These are phyloP conservation scores for Peromyscus polionotus DNA, from an alignment of 2,113 vertebrate genomes.

Conservation along the genomic window DNA sequence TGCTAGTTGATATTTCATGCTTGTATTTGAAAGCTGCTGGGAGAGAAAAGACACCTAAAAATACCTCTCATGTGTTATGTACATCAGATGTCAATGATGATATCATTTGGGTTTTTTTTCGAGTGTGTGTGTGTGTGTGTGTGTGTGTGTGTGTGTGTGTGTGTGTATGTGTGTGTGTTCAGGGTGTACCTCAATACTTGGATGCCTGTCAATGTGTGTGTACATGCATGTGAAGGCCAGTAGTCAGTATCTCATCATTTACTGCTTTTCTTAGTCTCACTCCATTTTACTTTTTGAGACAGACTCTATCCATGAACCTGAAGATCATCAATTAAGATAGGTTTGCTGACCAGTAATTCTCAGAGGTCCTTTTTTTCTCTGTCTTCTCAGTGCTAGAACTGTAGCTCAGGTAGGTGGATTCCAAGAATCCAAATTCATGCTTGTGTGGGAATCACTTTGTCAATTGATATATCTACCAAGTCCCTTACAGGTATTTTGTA, in stretches of 20 bases:
- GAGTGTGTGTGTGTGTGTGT: neutral
- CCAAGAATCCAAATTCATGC: neutral
- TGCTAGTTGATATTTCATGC: conserved; percentile 58
- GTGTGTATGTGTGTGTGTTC: neutral
- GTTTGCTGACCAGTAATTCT: neutral
- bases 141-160: neutral
- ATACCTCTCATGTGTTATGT: neutral
- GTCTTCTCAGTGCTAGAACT: neutral
- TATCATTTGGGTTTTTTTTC: neutral
- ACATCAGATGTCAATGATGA: neutral
- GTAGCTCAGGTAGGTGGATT: neutral
- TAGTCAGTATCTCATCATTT: neutral
- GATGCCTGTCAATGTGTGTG: neutral
- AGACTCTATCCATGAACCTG: neutral
- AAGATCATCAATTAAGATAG: neutral
- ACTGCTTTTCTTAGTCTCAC: neutral
- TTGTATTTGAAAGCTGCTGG: conserved; percentile 23
- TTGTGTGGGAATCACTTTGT: neutral
- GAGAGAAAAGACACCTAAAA: conserved; percentile 31
- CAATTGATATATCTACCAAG: neutral
- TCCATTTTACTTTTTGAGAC: neutral
- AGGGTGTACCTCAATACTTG: fast-evolving
- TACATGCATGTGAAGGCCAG: neutral
- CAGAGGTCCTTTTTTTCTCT: neutral
- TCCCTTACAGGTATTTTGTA: neutral